Evolutionary conservation across 2,113 vertebrate species (phyloP).

Genomic region (Anarhynchus alexandrinus): DNA sequence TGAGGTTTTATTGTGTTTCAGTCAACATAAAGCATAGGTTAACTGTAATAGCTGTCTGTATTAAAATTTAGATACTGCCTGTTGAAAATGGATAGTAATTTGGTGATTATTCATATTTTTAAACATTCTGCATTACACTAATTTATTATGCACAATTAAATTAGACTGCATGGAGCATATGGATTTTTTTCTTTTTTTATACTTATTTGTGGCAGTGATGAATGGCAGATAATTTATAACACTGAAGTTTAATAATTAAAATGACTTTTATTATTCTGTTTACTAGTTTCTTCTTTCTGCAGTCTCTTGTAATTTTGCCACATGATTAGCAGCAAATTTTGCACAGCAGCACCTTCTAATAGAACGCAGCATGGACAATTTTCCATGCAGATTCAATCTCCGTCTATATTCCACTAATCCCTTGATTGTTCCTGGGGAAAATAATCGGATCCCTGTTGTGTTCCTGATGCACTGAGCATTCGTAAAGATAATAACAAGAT

Average conservation of each 20-base stretch:
- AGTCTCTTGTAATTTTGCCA: conserved; percentile 67
- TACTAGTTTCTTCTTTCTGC: conserved; percentile 64
- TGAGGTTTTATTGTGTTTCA: conserved; percentile 41
- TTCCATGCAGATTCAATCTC: conserved; percentile 76
- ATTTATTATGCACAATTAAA: conserved; percentile 62
- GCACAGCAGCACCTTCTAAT: conserved; percentile 80
- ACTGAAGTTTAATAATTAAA: conserved; percentile 73
- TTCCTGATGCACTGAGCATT: conserved; percentile 66
- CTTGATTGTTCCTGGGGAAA: conserved; percentile 78
- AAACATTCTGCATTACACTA: conserved; percentile 33
- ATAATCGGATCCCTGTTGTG: conserved; percentile 65
- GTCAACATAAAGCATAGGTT: conserved; percentile 33
- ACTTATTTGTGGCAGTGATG: conserved; percentile 57
- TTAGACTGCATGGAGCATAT: conserved; percentile 23
- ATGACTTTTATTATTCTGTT: conserved; percentile 74
- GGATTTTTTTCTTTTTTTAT: conserved; percentile 30
- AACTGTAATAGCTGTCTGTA: conserved; percentile 2
- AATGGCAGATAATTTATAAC: conserved; percentile 67
- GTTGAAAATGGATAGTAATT: conserved; percentile 36
- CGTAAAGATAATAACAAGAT: conserved; percentile 71
- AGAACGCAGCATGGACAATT: conserved; percentile 82
- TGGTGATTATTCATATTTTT: conserved; percentile 58
- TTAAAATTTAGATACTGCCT: conserved; percentile 42
- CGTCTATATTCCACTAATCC: conserved; percentile 82
- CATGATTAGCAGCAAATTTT: conserved; percentile 74